A percentile compares a stretch with the other conserved stretches of the same genome.
These are phyloP conservation scores for Ia io DNA, from an alignment of 2,113 vertebrate genomes.

Conservation along the genomic window DNA sequence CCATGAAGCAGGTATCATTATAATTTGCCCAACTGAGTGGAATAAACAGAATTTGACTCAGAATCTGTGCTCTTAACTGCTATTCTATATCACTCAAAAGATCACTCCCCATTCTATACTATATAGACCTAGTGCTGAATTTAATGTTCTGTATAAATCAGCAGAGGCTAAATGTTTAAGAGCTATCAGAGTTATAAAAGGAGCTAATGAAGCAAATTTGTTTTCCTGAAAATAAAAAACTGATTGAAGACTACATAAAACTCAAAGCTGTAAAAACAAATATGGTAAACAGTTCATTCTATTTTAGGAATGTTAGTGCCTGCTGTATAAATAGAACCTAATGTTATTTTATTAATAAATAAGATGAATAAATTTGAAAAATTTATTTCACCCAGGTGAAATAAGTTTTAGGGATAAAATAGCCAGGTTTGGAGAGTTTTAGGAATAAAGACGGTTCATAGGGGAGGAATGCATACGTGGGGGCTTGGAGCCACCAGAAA, in stretches of 20 bases:
- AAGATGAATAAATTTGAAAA: neutral
- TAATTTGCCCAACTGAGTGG: neutral
- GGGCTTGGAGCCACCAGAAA: too few relatives aligned
- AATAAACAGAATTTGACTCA: neutral
- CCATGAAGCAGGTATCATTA: neutral
- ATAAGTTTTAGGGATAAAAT: too few relatives aligned
- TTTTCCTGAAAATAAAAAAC: constrained; percentile 22
- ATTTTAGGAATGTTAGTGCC: neutral
- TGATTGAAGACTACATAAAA: constrained; percentile 6
- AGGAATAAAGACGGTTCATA: too few relatives aligned
- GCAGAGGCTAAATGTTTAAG: neutral
- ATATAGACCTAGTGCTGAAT: neutral
- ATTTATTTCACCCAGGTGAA: neutral
- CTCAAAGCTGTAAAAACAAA: neutral
- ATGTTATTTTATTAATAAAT: neutral
- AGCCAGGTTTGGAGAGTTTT: too few relatives aligned
- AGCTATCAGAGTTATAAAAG: neutral
- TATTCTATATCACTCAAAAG: neutral
- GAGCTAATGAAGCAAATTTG: constrained; percentile 25
- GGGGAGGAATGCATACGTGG: too few relatives aligned
- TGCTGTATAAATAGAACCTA: neutral
- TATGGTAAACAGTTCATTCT: neutral
- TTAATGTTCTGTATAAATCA: neutral
- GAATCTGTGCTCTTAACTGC: neutral
- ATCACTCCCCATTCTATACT: neutral